These are phyloP conservation scores for Clarias pachynema DNA, from an alignment of 2,797 vertebrate genomes.

Conservation along the genomic window DNA sequence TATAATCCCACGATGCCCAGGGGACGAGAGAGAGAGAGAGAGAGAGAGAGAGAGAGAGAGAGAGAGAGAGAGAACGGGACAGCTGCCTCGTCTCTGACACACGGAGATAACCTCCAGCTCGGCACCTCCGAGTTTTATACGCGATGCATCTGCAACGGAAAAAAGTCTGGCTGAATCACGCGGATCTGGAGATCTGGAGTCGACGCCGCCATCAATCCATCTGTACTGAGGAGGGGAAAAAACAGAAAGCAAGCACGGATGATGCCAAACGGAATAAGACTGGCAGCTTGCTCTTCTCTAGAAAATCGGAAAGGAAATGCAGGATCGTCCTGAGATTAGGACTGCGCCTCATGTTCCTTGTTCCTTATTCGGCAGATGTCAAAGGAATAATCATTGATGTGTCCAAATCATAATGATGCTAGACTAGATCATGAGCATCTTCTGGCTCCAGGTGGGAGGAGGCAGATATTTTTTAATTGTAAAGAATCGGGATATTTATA, in stretches of 20 bases:
- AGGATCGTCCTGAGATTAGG: not conserved
- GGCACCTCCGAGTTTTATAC: not conserved
- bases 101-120: conserved; percentile 31
- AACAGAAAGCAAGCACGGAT: conserved; percentile 11
- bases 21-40: not conserved
- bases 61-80: conserved; percentile 9
- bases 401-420: too few relatives aligned
- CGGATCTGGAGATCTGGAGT: not conserved
- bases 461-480: too few relatives aligned
- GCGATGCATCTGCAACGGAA: not conserved
- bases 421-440: too few relatives aligned
- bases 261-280: conserved; percentile 35
- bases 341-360: not conserved
- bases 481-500: too few relatives aligned
- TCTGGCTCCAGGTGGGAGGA: too few relatives aligned
- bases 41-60: too few relatives aligned
- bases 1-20: conserved; percentile 53
- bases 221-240: not conserved
- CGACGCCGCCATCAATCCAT: conserved; percentile 10
- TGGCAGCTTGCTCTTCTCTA: conserved; percentile 15
- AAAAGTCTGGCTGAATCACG: not conserved
- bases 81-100: conserved; percentile 40
- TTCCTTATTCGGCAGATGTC: conserved; percentile 2
- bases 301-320: not conserved
- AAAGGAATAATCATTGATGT: not conserved